Evolutionary conservation across 2,888 invertebrate genomes (phyloP).

Genomic region (Noctua janthina): DNA sequence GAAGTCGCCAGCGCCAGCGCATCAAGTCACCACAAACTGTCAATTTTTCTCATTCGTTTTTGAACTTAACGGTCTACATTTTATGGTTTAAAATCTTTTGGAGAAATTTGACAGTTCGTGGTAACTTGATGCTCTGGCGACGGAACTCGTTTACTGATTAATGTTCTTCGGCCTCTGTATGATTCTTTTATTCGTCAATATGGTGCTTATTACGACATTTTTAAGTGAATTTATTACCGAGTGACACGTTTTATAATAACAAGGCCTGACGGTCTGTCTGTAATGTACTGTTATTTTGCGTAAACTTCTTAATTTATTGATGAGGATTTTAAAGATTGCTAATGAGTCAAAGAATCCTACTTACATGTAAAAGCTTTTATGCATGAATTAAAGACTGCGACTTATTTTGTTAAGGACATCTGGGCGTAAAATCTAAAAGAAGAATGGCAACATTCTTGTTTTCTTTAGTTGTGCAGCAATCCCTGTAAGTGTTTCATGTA

Average conservation of each 20-base stretch:
- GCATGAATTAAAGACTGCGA: neutral
- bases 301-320: slow-evolving; percentile 39
- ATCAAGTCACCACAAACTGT: too few relatives aligned
- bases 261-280: slow-evolving; percentile 14
- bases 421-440: neutral
- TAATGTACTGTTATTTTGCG: slow-evolving; percentile 32
- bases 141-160: slow-evolving; percentile 21
- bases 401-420: neutral
- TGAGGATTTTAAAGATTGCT: neutral
- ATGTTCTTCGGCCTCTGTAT: slow-evolving; percentile 14
- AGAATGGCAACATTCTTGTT: neutral
- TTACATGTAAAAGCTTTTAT: neutral
- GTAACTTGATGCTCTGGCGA: too few relatives aligned
- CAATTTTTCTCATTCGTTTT: too few relatives aligned
- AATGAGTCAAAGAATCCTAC: neutral
- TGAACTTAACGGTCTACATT: too few relatives aligned
- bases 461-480: neutral
- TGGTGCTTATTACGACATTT: slow-evolving; percentile 25
- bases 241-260: slow-evolving; percentile 24
- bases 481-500: neutral
- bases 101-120: too few relatives aligned
- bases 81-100: too few relatives aligned
- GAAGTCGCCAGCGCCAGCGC: neutral
- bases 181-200: slow-evolving; percentile 13
- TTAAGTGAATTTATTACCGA: slow-evolving; percentile 40